Base-by-base conservation (phyloP, 2,113 vertebrate species). In the Cyprinodon tularosa region DNA sequence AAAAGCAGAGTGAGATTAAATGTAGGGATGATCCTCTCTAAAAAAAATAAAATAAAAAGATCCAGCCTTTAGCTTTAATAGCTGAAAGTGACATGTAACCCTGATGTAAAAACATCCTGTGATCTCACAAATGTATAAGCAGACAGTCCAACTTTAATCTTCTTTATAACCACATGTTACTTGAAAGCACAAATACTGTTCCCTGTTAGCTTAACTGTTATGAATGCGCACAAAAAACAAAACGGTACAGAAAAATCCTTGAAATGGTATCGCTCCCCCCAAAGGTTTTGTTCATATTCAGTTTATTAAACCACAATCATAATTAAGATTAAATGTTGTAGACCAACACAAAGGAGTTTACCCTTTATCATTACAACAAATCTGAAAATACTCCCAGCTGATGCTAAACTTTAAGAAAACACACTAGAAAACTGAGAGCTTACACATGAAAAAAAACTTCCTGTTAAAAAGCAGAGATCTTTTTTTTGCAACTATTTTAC, bases 1-100 rank as follows among this genome's bases (percentile, higher is more conserved):
- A 91, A 93, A 90, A 88, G 78, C 37, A 85, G 80, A 84, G 88
- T 70, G 74, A 85, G 90, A 92, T 91, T 90, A 90, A 90, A 91
- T 80, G 85, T 62, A 81, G 81, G 59, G 63, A 80, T 91, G 83
- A 93, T 90, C 90, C 89, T 74, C 77, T 83, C 71, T 72, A 42
- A 22, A 42, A 65, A 44, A 40, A 42, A 50, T 3, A 15, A 68
- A 29, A 62, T 45, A 75, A 82, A 83, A 86, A 87, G 64, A 71
- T 45, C 65, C 62, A 72, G 89, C 78, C 85, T 86, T 75, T 74
- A 89, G 78, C 82, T 89, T 86, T 80, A 89, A 89, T 83, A 74
- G 78, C 87, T 82, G 60, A 86, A 81, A 83, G 81, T 81, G 61
- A 86, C 84, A 83, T 66, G 80, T 62, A 76, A 90, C 85, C 84